Conservation (phyloP, 1,140 invertebrate genomes). For the Drosophila kikkawai region DNA sequence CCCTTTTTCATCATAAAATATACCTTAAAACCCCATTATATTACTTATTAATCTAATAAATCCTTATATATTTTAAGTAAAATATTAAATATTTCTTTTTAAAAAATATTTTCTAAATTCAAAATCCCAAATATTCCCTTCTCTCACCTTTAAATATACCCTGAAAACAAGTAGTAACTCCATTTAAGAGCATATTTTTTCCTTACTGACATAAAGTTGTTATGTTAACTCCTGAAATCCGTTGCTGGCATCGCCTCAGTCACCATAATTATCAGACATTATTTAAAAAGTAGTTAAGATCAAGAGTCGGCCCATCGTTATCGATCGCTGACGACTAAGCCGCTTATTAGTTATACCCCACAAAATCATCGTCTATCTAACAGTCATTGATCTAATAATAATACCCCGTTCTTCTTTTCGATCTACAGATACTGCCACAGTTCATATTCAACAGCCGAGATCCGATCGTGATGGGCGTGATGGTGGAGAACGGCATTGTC, state of each 20-base stretch:
- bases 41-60: too few relatives aligned
- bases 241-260: slow-evolving; percentile 33
- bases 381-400: slow-evolving; percentile 37
- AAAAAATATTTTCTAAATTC: too few relatives aligned
- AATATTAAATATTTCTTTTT: too few relatives aligned
- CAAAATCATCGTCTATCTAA: slow-evolving; percentile 23
- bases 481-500: slow-evolving; percentile 97
- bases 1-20: neutral
- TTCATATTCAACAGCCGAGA: slow-evolving; percentile 99
- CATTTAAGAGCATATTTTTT: neutral
- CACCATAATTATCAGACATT: slow-evolving; percentile 55
- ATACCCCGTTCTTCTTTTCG: slow-evolving; percentile 12
- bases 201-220: slow-evolving; percentile 10
- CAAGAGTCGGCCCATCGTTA: slow-evolving; percentile 23
- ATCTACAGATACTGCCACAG: slow-evolving; percentile 89
- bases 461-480: slow-evolving; percentile 98
- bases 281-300: slow-evolving; percentile 65
- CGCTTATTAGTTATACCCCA: slow-evolving; percentile 52
- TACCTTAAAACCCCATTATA: too few relatives aligned
- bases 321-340: slow-evolving; percentile 32
- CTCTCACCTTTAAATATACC: neutral
- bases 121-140: too few relatives aligned
- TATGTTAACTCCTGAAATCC: slow-evolving; percentile 16
- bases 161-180: neutral
- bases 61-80: too few relatives aligned